Evolutionary conservation across 2,797 vertebrate genomes (phyloP).

Genomic region (Coreius guichenoti): DNA sequence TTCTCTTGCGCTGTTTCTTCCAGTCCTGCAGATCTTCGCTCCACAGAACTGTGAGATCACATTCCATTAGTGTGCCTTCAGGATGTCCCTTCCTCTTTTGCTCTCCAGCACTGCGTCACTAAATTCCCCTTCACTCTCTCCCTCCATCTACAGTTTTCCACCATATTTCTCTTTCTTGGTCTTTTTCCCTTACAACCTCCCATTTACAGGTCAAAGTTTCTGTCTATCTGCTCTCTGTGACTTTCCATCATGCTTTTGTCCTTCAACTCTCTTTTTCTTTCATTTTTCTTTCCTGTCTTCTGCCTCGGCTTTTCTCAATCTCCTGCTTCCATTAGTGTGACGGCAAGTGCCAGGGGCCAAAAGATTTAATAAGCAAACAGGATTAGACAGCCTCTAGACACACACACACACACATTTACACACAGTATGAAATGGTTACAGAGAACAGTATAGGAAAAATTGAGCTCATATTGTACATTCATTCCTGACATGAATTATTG

Average conservation of each 20-base stretch:
- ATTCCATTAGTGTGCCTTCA: constrained; percentile 65
- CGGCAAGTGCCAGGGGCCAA: constrained; percentile 55
- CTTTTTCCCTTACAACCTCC: neutral
- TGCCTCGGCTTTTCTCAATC: constrained; percentile 50
- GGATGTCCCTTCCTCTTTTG: constrained; percentile 57
- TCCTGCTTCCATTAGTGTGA: constrained; percentile 60
- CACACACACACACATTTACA: constrained; percentile 33
- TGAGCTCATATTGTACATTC: constrained; percentile 32
- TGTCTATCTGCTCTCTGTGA: constrained; percentile 23
- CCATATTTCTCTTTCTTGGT: constrained; percentile 6
- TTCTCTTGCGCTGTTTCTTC: neutral
- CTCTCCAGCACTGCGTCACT: constrained; percentile 36
- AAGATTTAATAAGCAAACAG: constrained; percentile 65
- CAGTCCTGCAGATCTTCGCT: constrained; percentile 48
- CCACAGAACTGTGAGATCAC: constrained; percentile 62
- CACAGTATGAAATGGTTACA: constrained; percentile 15
- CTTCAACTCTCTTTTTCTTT: constrained; percentile 41
- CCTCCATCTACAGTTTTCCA: constrained; percentile 18
- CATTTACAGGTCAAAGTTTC: constrained; percentile 35
- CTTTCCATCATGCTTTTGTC: constrained; percentile 36
- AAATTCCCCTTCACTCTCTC: constrained; percentile 21
- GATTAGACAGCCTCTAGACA: constrained; percentile 53
- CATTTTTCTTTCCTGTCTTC: constrained; percentile 31
- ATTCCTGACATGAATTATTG: neutral
- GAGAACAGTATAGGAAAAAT: constrained; percentile 11